phyloP scores from a whole-genome alignment of 2,888 invertebrate genomes.

The Liposcelis brunnea region DNA sequence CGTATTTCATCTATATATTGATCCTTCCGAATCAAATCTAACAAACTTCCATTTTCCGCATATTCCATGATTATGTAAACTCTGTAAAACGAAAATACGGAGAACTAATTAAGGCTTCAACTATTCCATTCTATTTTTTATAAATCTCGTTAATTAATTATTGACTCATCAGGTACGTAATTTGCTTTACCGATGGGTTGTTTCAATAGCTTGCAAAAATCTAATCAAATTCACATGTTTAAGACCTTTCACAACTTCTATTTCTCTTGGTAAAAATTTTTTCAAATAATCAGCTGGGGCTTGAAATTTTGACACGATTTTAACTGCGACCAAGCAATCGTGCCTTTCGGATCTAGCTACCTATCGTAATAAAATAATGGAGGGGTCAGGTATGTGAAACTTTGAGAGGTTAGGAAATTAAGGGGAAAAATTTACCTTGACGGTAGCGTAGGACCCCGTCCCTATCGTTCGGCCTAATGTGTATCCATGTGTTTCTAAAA shows the following conservation, averaged over 20 bases:
- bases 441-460: no score
- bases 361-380: conserved; percentile 25
- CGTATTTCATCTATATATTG: conserved; percentile 49
- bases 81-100: conserved; percentile 25
- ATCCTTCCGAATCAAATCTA: conserved; percentile 58
- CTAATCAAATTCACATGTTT: conserved; percentile 63
- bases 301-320: conserved; percentile 68
- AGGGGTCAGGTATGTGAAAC: no score
- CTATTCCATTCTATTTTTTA: not conserved
- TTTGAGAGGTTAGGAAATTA: no score
- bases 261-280: conserved; percentile 66
- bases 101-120: no score
- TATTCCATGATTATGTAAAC: conserved; percentile 75
- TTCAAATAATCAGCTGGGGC: conserved; percentile 64
- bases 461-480: no score
- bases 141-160: conserved; percentile 10
- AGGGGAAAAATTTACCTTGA: no score
- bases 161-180: not conserved
- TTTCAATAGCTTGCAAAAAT: conserved; percentile 70
- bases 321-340: conserved; percentile 57
- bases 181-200: conserved; percentile 49
- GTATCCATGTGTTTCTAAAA: no score
- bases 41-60: conserved; percentile 60
- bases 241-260: conserved; percentile 64
- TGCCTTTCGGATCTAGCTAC: conserved; percentile 57